phyloP scores from a whole-genome alignment of 2,888 invertebrate genomes.

The Mythimna albipuncta region DNA sequence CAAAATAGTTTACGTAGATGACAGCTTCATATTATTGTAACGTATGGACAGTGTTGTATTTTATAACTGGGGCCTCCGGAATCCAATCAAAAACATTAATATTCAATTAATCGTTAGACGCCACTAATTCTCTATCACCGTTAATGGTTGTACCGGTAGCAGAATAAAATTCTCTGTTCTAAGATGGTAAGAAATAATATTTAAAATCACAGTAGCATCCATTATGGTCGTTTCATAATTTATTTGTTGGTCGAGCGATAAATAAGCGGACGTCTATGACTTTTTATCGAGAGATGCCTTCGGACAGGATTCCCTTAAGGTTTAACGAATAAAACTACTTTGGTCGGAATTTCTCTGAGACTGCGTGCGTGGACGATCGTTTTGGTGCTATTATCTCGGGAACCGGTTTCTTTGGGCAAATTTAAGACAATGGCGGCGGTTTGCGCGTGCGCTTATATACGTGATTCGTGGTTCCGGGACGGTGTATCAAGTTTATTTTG shows the following conservation, averaged over 20 bases:
- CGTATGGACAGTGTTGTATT: slow-evolving; percentile 23
- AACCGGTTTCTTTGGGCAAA: slow-evolving; percentile 87
- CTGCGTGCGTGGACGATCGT: slow-evolving; percentile 67
- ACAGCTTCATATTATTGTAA: slow-evolving; percentile 45
- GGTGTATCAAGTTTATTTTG: slow-evolving; percentile 68
- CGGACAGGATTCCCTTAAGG: slow-evolving; percentile 61
- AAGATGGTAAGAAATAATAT: slow-evolving; percentile 61
- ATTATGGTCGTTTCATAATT: slow-evolving; percentile 58
- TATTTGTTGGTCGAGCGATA: slow-evolving; percentile 61
- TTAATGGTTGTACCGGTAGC: slow-evolving; percentile 63
- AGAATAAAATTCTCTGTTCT: slow-evolving; percentile 53
- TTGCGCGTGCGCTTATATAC: slow-evolving; percentile 66
- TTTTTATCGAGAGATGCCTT: slow-evolving; percentile 66
- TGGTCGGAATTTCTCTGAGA: slow-evolving; percentile 63
- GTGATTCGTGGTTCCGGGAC: slow-evolving; percentile 74
- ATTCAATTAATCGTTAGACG: slow-evolving; percentile 58
- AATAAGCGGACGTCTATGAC: slow-evolving; percentile 60
- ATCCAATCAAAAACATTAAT: slow-evolving; percentile 57
- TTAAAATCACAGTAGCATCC: slow-evolving; percentile 62
- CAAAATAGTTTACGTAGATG: slow-evolving; percentile 30
- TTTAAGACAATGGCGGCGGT: slow-evolving; percentile 84
- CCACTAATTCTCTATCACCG: slow-evolving; percentile 62
- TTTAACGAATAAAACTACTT: slow-evolving; percentile 64
- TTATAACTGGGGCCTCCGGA: slow-evolving; percentile 45
- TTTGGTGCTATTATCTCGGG: slow-evolving; percentile 81